Percentiles rank a stretch among this genome's conserved stretches.
These are phyloP conservation scores for Cephus pulcher DNA, from an alignment of 2,888 invertebrate species.

Conservation along the genomic window DNA sequence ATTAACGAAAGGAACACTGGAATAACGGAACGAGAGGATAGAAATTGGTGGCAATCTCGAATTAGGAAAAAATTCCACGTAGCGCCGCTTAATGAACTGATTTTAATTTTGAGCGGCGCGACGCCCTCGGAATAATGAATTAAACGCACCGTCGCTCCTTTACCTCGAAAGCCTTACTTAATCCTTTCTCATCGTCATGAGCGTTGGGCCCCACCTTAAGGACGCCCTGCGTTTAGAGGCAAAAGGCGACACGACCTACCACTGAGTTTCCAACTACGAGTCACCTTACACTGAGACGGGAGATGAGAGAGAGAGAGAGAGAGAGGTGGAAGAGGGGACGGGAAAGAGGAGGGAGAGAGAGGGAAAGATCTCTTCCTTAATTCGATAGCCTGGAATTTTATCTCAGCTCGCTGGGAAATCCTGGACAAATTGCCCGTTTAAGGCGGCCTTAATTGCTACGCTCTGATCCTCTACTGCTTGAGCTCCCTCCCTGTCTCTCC, in stretches of 20 bases:
- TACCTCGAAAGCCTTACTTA: not conserved
- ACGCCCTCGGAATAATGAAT: slow-evolving; percentile 51
- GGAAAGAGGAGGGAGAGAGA: slow-evolving; percentile 7
- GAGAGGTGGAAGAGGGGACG: not conserved
- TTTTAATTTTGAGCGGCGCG: slow-evolving; percentile 46
- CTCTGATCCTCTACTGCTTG: not conserved
- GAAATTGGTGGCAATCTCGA: slow-evolving; percentile 7
- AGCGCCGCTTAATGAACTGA: slow-evolving; percentile 50
- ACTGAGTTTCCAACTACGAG: slow-evolving; percentile 12
- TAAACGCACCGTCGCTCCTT: slow-evolving; percentile 21
- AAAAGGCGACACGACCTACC: slow-evolving; percentile 14
- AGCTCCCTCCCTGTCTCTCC: too few species aligned
- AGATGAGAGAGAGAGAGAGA: slow-evolving; percentile 10
- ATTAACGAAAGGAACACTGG: too few species aligned
- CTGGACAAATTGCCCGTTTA: slow-evolving; percentile 8
- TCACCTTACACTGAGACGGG: slow-evolving; percentile 12
- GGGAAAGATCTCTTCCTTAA: slow-evolving; percentile 3
- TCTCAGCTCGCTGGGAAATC: slow-evolving; percentile 5
- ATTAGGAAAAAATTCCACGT: slow-evolving; percentile 43
- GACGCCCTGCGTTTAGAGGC: not conserved
- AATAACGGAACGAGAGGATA: too few species aligned
- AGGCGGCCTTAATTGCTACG: slow-evolving; percentile 7
- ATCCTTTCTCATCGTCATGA: not conserved
- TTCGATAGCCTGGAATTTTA: slow-evolving; percentile 8
- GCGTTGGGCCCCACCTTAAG: not conserved